Percentiles rank a stretch among this genome's conserved stretches.
Evolutionary conservation across 1,140 invertebrate species (phyloP).

Genomic region (Rhopalosiphum maidis): DNA sequence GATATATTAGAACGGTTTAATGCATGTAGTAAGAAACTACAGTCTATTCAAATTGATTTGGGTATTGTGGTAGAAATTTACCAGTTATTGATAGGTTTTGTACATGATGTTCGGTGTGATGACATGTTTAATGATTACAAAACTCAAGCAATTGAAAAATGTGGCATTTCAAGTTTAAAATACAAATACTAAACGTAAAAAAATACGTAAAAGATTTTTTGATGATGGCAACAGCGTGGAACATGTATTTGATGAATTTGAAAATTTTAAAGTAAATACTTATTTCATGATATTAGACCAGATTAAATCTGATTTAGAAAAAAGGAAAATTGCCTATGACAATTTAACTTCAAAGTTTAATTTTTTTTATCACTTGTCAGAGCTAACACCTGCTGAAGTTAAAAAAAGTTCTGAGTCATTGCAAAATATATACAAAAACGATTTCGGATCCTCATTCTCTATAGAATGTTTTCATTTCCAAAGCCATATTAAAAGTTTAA

Average conservation of each 20-base stretch:
- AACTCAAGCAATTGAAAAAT: too few species aligned
- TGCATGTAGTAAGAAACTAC: neutral
- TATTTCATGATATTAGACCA: neutral
- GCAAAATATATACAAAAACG: neutral
- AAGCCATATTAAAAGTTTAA: neutral
- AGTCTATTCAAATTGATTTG: neutral
- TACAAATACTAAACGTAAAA: neutral
- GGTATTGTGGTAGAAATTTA: neutral
- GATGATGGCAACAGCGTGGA: neutral
- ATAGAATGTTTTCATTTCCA: neutral
- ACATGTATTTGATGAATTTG: neutral
- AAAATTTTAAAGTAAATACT: neutral
- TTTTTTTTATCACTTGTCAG: neutral
- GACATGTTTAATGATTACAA: too few species aligned
- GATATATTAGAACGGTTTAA: neutral
- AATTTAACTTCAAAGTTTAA: neutral
- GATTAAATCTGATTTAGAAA: neutral
- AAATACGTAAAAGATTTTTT: neutral
- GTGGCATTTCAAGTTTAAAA: neutral
- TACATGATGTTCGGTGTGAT: neutral
- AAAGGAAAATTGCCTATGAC: neutral
- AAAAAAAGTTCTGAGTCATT: neutral
- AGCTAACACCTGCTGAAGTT: neutral
- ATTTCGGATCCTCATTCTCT: neutral
- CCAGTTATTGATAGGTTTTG: neutral